Percentiles rank a stretch among this genome's conserved stretches.
Evolutionary conservation across 1,140 invertebrate genomes (phyloP).

Genomic region (Drosophila santomea): DNA sequence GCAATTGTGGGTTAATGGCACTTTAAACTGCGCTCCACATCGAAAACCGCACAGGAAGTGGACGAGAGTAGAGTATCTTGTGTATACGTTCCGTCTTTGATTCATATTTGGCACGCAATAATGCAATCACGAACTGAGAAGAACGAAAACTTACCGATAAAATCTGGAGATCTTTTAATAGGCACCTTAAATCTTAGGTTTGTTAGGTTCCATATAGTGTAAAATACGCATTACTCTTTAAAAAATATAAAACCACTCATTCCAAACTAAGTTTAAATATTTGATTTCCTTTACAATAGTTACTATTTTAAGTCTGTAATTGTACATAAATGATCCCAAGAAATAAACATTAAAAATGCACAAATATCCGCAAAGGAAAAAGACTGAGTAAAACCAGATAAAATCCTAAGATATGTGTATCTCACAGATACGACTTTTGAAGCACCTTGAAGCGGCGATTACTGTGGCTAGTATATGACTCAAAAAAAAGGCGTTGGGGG

Average conservation of each 20-base stretch:
- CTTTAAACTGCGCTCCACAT: constrained; percentile 63
- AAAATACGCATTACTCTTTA: no score
- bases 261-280: no score
- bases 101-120: constrained; percentile 80
- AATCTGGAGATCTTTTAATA: constrained; percentile 9
- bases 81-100: constrained; percentile 50
- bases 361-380: background rate
- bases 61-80: constrained; percentile 29
- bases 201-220: background rate
- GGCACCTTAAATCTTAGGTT: background rate
- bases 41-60: constrained; percentile 56
- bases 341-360: background rate
- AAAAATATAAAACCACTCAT: no score
- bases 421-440: constrained; percentile 3
- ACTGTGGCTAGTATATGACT: constrained; percentile 1
- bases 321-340: no score
- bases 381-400: background rate
- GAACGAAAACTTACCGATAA: constrained; percentile 19
- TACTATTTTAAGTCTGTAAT: background rate
- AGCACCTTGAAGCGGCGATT: constrained; percentile 4
- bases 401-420: background rate
- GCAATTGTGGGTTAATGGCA: constrained; percentile 77
- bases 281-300: background rate
- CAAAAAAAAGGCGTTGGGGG: constrained; percentile 5
- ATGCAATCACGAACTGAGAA: constrained; percentile 56